Percentiles rank a stretch among this genome's conserved stretches.
Conservation (phyloP, 53 echinoderm and acorn worm genomes). For the Crossaster papposus region DNA sequence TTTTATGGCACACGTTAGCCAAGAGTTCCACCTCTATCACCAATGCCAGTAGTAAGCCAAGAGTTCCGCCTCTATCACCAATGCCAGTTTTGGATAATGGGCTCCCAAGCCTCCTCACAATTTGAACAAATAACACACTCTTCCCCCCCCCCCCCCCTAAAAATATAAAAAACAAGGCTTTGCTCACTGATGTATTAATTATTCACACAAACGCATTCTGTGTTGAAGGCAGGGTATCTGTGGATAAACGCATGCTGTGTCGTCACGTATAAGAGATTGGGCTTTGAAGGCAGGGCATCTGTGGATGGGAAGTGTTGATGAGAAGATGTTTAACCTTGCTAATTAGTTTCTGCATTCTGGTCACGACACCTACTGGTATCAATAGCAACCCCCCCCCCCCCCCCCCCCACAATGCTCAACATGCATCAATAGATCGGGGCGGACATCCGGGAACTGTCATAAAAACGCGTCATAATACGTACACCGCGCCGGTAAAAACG, state of each 20-base stretch:
- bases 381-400: neutral
- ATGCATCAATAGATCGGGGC: too few relatives aligned
- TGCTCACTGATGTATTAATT: neutral
- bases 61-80: too few relatives aligned
- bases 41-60: neutral
- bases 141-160: neutral
- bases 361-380: constrained; percentile 4
- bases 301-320: neutral
- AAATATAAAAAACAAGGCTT: neutral
- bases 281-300: too few relatives aligned
- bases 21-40: neutral
- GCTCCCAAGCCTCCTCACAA: neutral
- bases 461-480: too few relatives aligned
- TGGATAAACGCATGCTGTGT: too few relatives aligned
- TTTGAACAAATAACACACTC: neutral
- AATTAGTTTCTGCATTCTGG: neutral
- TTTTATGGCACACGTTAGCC: neutral
- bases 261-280: too few relatives aligned
- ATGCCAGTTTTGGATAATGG: neutral
- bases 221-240: too few relatives aligned
- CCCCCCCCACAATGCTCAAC: too few relatives aligned
- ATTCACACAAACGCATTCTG: neutral
- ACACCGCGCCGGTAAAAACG: too few relatives aligned
- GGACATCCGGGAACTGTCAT: too few relatives aligned
- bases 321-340: too few relatives aligned